Evolutionary conservation across 30 jellyfish, hydroid and myxozoan species (phyloP).

Genomic region (Cassiopea andromeda): DNA sequence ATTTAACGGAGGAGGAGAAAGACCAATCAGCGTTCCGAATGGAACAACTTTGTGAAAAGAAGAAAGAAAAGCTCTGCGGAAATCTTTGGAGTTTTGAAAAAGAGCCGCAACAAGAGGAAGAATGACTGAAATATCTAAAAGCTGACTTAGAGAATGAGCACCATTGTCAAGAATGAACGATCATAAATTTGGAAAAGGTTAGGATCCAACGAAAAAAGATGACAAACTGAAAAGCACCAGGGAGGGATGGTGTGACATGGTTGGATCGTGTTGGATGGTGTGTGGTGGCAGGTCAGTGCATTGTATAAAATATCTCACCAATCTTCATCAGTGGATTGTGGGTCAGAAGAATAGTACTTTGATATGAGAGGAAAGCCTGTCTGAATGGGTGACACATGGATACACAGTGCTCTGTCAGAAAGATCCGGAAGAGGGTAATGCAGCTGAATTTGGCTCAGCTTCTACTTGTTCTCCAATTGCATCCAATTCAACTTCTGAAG

Average conservation of each 20-base stretch:
- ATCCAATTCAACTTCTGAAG: too few species aligned
- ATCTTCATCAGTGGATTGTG: constrained; percentile 23
- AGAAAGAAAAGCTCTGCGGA: background rate
- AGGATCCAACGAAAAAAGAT: too few species aligned
- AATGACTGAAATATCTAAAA: background rate
- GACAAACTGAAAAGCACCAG: background rate
- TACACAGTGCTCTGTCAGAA: constrained; percentile 19
- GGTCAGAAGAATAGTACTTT: background rate
- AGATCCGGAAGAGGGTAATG: constrained; percentile 16
- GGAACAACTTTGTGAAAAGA: background rate
- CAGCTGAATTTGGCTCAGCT: background rate
- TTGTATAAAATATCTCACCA: constrained; percentile 20
- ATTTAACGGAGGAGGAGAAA: background rate
- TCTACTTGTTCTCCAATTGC: too few species aligned
- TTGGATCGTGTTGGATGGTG: too few species aligned
- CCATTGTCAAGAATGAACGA: too few species aligned
- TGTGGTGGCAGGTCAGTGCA: background rate
- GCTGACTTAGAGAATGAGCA: background rate
- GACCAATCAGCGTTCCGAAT: background rate
- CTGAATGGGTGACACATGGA: constrained; percentile 17
- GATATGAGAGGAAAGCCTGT: background rate
- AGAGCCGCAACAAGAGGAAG: background rate
- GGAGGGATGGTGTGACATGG: background rate
- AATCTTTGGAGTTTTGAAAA: background rate
- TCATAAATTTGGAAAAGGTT: too few species aligned